A percentile compares a stretch with the other conserved stretches of the same genome.
phyloP scores from a whole-genome alignment of 2,888 invertebrate genomes.

The Byasa hedistus region DNA sequence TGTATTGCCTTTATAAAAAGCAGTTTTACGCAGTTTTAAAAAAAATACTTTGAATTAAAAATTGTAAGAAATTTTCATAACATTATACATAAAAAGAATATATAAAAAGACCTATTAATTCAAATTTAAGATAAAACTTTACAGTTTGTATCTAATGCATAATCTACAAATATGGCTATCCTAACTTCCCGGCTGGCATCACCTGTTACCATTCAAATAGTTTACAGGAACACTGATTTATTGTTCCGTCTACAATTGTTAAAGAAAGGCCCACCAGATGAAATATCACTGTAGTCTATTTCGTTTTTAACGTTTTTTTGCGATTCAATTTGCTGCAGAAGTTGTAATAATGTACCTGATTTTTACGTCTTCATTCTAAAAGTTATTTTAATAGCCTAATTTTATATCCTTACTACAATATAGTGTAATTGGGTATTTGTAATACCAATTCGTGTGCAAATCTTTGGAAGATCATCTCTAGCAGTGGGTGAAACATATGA shows the following conservation, averaged over 20 bases:
- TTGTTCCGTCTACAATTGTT: constrained; percentile 36
- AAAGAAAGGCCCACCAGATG: constrained; percentile 22
- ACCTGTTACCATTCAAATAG: constrained; percentile 48
- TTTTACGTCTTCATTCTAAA: too few species aligned
- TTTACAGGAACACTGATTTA: constrained; percentile 46
- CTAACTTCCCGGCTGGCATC: constrained; percentile 43
- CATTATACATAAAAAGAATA: too few species aligned
- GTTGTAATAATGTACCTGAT: background rate
- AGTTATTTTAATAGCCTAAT: background rate
- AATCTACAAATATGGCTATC: constrained; percentile 38
- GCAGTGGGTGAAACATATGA: background rate
- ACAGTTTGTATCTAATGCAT: background rate
- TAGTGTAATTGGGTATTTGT: background rate
- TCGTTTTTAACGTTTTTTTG: background rate
- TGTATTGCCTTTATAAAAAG: too few species aligned
- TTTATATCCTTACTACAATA: background rate
- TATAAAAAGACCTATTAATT: too few species aligned
- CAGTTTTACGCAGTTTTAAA: background rate
- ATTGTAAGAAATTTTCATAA: background rate
- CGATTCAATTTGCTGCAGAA: background rate
- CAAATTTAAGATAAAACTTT: too few species aligned
- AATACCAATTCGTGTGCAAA: background rate
- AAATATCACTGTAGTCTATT: constrained; percentile 8
- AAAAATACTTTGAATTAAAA: background rate
- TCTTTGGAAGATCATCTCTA: too few species aligned